Conservation (phyloP, 2,888 invertebrate genomes). For the Homarus gammarus region DNA sequence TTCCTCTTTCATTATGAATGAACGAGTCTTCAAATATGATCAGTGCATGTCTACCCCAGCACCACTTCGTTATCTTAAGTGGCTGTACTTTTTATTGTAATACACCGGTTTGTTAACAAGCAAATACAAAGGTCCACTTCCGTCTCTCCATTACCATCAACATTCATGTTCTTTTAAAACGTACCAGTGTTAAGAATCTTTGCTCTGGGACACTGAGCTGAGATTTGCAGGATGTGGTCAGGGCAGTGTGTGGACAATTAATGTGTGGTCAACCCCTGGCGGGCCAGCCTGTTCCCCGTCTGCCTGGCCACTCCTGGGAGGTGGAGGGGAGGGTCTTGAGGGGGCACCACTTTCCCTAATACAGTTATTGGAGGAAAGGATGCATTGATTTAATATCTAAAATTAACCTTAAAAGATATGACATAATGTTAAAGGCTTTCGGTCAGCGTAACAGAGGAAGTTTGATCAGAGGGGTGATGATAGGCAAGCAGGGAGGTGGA, state of each 20-base stretch:
- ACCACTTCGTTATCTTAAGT: too few species aligned
- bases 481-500: not conserved
- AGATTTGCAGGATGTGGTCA: constrained; percentile 61
- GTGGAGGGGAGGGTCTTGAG: too few species aligned
- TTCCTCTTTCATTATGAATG: not conserved
- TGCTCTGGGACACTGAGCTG: not conserved
- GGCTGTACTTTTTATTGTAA: not conserved
- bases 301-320: not conserved
- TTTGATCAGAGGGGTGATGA: not conserved
- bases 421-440: too few species aligned
- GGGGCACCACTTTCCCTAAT: too few species aligned
- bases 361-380: too few species aligned
- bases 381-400: not conserved
- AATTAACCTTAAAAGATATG: not conserved
- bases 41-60: too few species aligned
- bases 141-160: not conserved
- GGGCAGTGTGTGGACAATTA: constrained; percentile 61
- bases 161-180: constrained; percentile 25
- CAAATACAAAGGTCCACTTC: constrained; percentile 6
- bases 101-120: not conserved
- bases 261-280: constrained; percentile 52
- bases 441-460: not conserved
- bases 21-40: not conserved
- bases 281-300: constrained; percentile 8
- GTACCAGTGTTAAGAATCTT: constrained; percentile 17